Base-by-base conservation (phyloP, 2,888 invertebrate species). In the Morpho deidamia region DNA sequence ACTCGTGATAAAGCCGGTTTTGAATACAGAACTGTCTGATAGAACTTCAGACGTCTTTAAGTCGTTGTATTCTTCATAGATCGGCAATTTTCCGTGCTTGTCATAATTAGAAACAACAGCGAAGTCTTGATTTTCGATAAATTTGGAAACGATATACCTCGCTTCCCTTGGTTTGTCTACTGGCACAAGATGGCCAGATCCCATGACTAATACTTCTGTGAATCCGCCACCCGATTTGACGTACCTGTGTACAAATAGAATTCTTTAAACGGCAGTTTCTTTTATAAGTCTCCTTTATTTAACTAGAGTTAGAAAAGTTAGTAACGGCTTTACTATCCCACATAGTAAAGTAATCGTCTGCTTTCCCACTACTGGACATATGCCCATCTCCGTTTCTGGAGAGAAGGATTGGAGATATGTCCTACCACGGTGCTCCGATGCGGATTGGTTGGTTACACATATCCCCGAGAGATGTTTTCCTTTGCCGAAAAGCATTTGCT, bases 111-210 rank as follows among this genome's bases (percentile, higher is more conserved):
- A 50, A 0, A 63, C 62, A n/a, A 41, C 41, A 5, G 69, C 68
- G 44, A 79, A 55, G 39, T 72, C 71, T 0, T 67, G 32, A 1
- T 68, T 72, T 14, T 66, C 58, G 53, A 84, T 78, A 65, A 84
- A 86, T 63, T 61, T 67, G 11, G 70, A 61, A 38, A 83, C 64
- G 0, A 85, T 65, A 23, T 73, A 55, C 2, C 60, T 72, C 0
- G 91, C 83, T 64, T 90, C 71, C 0, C 65, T 80, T 0, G 93
- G 93, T 60, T 92, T 91, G 72, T 93, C 93, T 14, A 87, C 74
- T 0, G 93, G 92, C 0, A 91, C 91, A 67, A 93, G 81, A 67
- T 93, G 93, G 0, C 94, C 93, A 0, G 93, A 91, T 52, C 90
- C 90, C 3, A 91, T 77, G 1, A 93, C 85, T 8, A 92, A 61